These are phyloP conservation scores for Periophthalmodon schlosseri DNA, from an alignment of 2,113 vertebrate genomes.

Conservation along the genomic window DNA sequence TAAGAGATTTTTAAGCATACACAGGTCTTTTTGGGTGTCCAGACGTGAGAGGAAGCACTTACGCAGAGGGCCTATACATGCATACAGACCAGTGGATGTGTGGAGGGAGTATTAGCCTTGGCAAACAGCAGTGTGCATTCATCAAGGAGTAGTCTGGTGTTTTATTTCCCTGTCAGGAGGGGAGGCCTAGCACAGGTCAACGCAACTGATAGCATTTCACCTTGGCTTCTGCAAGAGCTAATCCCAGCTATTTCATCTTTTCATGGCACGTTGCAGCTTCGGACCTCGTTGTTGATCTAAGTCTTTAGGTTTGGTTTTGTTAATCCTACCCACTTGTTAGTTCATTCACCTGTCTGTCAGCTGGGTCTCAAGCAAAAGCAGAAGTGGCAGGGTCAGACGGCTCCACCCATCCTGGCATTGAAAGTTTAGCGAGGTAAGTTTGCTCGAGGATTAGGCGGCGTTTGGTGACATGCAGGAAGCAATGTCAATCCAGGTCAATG, in stretches of 20 bases:
- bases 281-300: slow-evolving; percentile 4
- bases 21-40: slow-evolving; percentile 21
- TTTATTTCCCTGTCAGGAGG: slow-evolving; percentile 53
- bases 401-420: neutral
- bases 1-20: neutral
- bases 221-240: slow-evolving; percentile 44
- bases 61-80: neutral
- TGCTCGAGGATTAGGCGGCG: slow-evolving; percentile 56
- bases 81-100: slow-evolving; percentile 35
- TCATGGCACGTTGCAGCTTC: slow-evolving; percentile 1
- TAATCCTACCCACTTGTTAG: slow-evolving; percentile 39
- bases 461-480: slow-evolving; percentile 64
- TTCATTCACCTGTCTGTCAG: slow-evolving; percentile 25
- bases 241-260: slow-evolving; percentile 28
- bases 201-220: slow-evolving; percentile 39
- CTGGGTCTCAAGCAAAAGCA: slow-evolving; percentile 8
- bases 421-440: slow-evolving; percentile 30
- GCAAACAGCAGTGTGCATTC: slow-evolving; percentile 61
- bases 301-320: slow-evolving; percentile 16
- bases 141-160: slow-evolving; percentile 43
- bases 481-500: slow-evolving; percentile 25
- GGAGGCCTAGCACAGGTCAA: slow-evolving; percentile 48
- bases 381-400: slow-evolving; percentile 37
- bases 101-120: slow-evolving; percentile 53
- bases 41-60: slow-evolving; percentile 28